Conservation (phyloP, 2,113 vertebrate species). For the Ciconia maguari region DNA sequence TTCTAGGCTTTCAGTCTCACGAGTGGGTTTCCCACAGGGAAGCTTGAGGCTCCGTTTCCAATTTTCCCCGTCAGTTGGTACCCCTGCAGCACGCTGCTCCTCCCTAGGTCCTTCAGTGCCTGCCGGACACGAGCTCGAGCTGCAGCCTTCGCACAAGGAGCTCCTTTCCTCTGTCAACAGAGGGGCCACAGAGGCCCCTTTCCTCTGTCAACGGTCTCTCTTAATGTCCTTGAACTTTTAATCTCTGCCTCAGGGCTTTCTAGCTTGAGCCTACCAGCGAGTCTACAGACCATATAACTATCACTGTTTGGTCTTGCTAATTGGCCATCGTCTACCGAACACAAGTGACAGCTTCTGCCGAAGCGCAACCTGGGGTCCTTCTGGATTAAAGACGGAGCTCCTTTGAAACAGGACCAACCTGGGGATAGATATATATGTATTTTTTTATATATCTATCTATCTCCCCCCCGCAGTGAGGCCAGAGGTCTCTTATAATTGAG, state of each 20-base stretch:
- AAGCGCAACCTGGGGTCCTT: background rate
- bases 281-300: accelerated
- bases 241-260: background rate
- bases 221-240: too few relatives aligned
- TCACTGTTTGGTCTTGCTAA: accelerated
- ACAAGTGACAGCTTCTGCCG: background rate
- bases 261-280: background rate
- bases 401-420: background rate
- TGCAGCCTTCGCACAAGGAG: accelerated
- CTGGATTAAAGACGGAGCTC: background rate
- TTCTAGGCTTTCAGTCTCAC: background rate
- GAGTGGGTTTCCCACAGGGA: accelerated
- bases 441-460: background rate
- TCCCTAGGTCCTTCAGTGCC: background rate
- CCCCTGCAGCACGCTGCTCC: background rate
- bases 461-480: background rate
- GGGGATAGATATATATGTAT: too few relatives aligned
- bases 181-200: too few relatives aligned
- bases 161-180: background rate
- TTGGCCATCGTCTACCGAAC: background rate
- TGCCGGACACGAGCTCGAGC: accelerated
- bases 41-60: background rate
- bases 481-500: background rate
- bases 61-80: accelerated
- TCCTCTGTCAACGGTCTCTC: background rate